A percentile compares a stretch with the other conserved stretches of the same genome.
These are phyloP conservation scores for Drosophila teissieri DNA, from an alignment of 1,140 invertebrate genomes.

Conservation along the genomic window DNA sequence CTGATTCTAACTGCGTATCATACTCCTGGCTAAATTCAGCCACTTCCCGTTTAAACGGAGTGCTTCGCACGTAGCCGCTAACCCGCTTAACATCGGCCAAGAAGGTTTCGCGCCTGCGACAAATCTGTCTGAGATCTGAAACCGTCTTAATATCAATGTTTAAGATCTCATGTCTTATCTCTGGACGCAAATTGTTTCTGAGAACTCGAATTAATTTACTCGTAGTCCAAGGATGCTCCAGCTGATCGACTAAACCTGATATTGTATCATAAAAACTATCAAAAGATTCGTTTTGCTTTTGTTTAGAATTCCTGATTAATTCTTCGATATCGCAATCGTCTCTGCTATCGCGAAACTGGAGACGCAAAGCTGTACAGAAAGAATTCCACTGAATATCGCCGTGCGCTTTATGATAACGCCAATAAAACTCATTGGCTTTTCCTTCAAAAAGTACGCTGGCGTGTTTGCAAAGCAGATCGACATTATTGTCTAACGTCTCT, in stretches of 20 bases:
- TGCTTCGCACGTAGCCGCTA: not conserved
- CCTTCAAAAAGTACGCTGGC: no score
- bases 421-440: no score
- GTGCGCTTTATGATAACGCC: no score
- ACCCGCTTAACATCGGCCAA: not conserved
- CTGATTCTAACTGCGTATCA: not conserved
- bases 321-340: no score
- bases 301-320: no score
- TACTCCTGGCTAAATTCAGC: not conserved
- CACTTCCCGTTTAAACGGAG: not conserved
- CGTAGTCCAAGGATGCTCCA: not conserved
- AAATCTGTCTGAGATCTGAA: not conserved
- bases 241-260: not conserved
- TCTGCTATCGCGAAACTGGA: no score
- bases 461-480: no score
- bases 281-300: not conserved
- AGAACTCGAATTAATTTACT: not conserved
- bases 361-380: no score
- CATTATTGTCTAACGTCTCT: no score
- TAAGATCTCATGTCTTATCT: not conserved
- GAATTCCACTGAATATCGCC: no score
- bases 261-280: not conserved
- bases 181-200: conserved; percentile 1
- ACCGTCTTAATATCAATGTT: not conserved
- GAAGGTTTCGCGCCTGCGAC: not conserved